Base-by-base conservation (phyloP, 2,113 vertebrate genomes). In the Campylorhamphus procurvoides region DNA sequence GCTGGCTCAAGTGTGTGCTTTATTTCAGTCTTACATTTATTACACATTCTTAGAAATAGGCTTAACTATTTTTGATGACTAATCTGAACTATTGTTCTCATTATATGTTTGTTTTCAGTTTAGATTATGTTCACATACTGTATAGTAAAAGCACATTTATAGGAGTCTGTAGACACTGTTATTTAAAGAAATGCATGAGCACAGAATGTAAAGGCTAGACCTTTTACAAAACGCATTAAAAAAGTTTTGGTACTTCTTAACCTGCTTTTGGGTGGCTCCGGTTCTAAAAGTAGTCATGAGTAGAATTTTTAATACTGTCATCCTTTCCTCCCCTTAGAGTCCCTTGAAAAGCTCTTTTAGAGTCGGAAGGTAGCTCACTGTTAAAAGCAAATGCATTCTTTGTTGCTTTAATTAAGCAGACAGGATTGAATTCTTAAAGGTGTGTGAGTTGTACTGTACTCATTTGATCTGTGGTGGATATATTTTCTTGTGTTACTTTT, bases 1-100 rank as follows among this genome's bases (percentile, higher is more conserved):
- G 18, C 35, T 84, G 56, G 16, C 39, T 81, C 29, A 46, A 95
- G 81, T 24, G 14, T n/a, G 29, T 84, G 35, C 35, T 86, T 73
- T 92, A 74, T 89, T 84, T 92, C n/a, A 62, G 31, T 92, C 37
- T 90, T 92, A 44, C 22, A 3, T 77, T 78, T 94, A 78, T 64
- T 84, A 25, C 0, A 0, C 24, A 15, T 81, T 75, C 35, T 88
- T 82, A 92, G 75, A 88, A 90, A 49, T 22, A 53, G 58, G 17
- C 62, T 69, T 88, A 80, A 64, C 11, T 63, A 2, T 18, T 73
- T 94, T 82, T 83, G 19, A 39, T 84, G 29, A 25, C 44, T 22
- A 13, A 8, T 80, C 25, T 64, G 82, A 56, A 37, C 44, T 66
- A 7, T 84, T 92, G 23, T 49, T 44, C 6, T 92, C 27, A 20